Percentiles rank a stretch among this genome's conserved stretches.
Evolutionary conservation across 2,888 invertebrate species (phyloP).

Genomic region (Osmoderma eremita): DNA sequence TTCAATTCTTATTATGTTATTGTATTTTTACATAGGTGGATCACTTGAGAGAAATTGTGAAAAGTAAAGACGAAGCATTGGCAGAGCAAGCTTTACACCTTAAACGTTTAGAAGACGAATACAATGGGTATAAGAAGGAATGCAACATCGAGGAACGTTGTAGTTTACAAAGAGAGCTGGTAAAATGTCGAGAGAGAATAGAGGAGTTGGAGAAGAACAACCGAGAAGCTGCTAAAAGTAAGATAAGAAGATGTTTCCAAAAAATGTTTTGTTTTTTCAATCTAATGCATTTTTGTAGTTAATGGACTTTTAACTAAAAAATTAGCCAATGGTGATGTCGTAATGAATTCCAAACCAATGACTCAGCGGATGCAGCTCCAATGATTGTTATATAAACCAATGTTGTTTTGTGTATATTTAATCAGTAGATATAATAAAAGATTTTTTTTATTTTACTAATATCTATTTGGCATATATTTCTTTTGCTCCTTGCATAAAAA

Average conservation of each 20-base stretch:
- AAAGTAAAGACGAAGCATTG: conserved; percentile 53
- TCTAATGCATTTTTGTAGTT: no score
- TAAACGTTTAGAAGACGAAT: conserved; percentile 54
- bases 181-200: conserved; percentile 50
- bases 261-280: conserved; percentile 40
- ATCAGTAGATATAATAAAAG: no score
- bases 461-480: no score
- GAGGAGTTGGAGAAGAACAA: conserved; percentile 57
- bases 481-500: no score
- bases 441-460: no score
- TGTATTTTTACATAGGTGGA: conserved; percentile 49
- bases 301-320: conserved; percentile 56
- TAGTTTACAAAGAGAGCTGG: conserved; percentile 53
- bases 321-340: conserved; percentile 48
- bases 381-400: neutral
- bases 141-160: conserved; percentile 55
- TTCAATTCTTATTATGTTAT: conserved; percentile 18
- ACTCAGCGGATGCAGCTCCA: conserved; percentile 20
- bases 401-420: neutral
- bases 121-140: conserved; percentile 53
- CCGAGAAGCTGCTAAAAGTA: conserved; percentile 59
- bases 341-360: conserved; percentile 36
- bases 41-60: conserved; percentile 47
- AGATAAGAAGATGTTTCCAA: conserved; percentile 34
- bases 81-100: conserved; percentile 51